Evolutionary conservation across 2,113 vertebrate genomes (phyloP), one percentile per base, ranked within the genome.

Genomic region (Chloropsis cyanopogon): DNA sequence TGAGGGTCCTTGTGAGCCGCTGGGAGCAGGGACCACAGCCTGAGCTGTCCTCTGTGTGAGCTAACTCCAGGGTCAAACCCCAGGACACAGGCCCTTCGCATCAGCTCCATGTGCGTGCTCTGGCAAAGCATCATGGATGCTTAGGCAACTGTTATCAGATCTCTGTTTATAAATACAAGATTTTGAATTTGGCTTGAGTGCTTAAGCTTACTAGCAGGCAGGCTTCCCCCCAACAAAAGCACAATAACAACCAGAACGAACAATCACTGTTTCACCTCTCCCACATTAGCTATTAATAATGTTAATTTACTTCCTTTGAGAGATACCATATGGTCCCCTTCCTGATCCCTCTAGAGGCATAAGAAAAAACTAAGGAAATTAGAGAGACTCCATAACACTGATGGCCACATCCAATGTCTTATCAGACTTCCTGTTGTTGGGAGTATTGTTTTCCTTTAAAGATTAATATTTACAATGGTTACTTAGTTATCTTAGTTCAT

Each of bases 401-500:
- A 95, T 94, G 95, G 94, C 96, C 95, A 78, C 93, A 95, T 93
- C 89, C 89, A 96, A 91, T 95, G 89, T 97, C 96, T 97, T 96
- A 95, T 93, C 96, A 94, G 96, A 71, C 93, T 96, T 97, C 95
- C 94, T 96, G 95, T 96, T 97, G 93, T 96, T 94, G 91, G 96
- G 89, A 96, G 87, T 94, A 94, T 96, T 93, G 87, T 96, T 95
- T 96, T 96, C 96, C 96, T 96, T 97, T 96, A 97, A 95, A 95
- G 94, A 96, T 97, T 96, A 96, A 94, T 96, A 96, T 96, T 97
- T 96, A 96, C 95, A 96, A 96, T 95, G 92, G 89, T 97, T 96
- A 96, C 95, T 97, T 83, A 95, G 96, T 97, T 97, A 96, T 96
- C 94, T 95, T 86, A 86, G 92, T 96, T 96, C 97, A 94, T 94